phyloP scores from a whole-genome alignment of 2,797 vertebrate species.

The Periparus ater region DNA sequence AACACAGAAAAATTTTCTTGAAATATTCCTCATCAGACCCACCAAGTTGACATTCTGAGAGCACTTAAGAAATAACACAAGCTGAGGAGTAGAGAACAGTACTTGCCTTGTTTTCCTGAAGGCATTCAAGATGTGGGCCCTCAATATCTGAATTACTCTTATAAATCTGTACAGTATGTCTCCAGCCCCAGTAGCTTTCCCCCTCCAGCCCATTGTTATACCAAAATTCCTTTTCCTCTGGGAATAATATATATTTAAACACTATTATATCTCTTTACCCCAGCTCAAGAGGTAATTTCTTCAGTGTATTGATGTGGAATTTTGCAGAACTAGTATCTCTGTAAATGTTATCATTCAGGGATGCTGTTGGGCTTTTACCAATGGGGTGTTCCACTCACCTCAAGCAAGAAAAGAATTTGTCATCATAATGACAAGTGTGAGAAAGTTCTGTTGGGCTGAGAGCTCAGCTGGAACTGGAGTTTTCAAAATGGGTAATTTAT shows the following conservation, averaged over 20 bases:
- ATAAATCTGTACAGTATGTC: neutral
- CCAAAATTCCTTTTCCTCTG: neutral
- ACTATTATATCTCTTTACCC: neutral
- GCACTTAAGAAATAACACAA: neutral
- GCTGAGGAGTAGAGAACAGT: neutral
- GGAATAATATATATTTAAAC: neutral
- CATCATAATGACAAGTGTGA: neutral
- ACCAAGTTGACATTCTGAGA: neutral
- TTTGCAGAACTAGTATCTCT: neutral
- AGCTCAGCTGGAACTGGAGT: neutral
- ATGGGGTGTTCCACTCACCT: neutral
- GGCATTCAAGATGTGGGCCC: neutral
- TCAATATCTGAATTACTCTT: neutral
- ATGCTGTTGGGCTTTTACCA: neutral
- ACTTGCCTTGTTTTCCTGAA: neutral
- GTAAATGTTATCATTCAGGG: neutral
- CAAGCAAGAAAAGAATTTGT: neutral
- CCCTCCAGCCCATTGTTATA: neutral
- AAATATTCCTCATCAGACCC: neutral
- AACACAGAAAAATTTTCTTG: neutral
- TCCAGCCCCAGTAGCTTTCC: neutral
- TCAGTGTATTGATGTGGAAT: neutral
- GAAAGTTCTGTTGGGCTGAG: neutral
- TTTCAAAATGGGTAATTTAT: neutral
- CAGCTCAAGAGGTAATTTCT: neutral